Base-by-base conservation (phyloP, 2,797 vertebrate species). In the Hylomyscus alleni region DNA sequence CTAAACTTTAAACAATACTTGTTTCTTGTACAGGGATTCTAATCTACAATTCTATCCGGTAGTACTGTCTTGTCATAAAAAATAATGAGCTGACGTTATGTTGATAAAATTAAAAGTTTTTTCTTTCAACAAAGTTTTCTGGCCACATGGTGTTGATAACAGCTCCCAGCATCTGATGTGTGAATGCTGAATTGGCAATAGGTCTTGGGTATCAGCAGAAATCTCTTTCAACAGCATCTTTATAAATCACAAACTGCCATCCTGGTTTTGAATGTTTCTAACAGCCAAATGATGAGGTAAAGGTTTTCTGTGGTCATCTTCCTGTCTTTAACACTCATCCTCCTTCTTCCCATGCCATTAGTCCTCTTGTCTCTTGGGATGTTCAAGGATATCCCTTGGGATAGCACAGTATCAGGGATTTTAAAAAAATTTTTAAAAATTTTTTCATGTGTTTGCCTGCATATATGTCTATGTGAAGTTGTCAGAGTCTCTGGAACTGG, bases 81-180 rank as follows among this genome's bases (percentile, higher is more conserved):
- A 54, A 87, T 67, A 40, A 75, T 83, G 82, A 69, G 60, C 67
- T 58, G 76, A 89, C n/a, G 8, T 89, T 40, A 89, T 47, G 89
- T 44, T 47, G 69, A 75, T 84, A 96, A 84, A 90, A 96, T 85
- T 95, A 88, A 58, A 87, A 91, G 72, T 65, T 37, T 54, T 87
- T 89, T 82, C 37, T 80, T 93, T 89, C 44, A 80, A 93, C 10
- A n/a, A 60, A 95, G n/a, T 95, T 95, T 92, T 95, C 80, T 92
- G 89, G 91, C 94, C 97, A 96, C 95, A 95, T 96, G 90, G 82
- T 97, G 94, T 96, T 65, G 54, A 92, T 93, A 95, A 91, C 81
- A 96, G 65, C 50, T 97, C 82, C 34, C 34, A 75, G 92, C 96
- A 97, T 95, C 94, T 96, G 96, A 89, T 95, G 91, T 97, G 96